Percentiles rank a stretch among this genome's conserved stretches.
These are phyloP conservation scores for Synodontis membranacea DNA, from an alignment of 2,113 vertebrate genomes.

Conservation along the genomic window DNA sequence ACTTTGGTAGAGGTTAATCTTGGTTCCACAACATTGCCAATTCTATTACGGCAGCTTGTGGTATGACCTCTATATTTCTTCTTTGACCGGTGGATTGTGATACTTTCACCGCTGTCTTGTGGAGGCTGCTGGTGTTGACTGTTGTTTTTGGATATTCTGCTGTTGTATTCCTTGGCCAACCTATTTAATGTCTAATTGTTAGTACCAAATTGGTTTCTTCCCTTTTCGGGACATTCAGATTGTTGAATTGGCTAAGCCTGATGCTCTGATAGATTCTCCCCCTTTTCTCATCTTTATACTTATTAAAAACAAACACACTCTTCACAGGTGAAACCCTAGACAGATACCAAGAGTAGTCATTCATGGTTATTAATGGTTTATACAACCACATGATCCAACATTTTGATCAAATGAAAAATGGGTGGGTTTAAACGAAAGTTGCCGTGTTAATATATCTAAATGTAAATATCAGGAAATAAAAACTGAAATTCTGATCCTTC, in stretches of 20 bases:
- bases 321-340: too few species aligned
- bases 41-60: neutral
- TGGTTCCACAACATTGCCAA: neutral
- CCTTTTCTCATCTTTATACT: too few species aligned
- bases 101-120: neutral
- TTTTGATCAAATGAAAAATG: neutral
- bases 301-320: neutral
- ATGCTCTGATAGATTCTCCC: neutral
- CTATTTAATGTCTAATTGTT: neutral
- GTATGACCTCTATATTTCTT: neutral
- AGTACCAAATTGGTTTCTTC: neutral
- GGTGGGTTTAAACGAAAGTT: neutral
- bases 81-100: neutral
- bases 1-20: neutral
- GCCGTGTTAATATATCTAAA: neutral
- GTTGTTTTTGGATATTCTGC: neutral
- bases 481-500: neutral
- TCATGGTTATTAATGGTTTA: too few species aligned
- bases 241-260: neutral
- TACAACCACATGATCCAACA: neutral
- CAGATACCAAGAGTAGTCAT: too few species aligned
- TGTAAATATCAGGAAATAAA: neutral
- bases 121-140: neutral
- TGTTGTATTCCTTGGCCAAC: neutral
- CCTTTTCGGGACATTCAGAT: neutral